Conservation (phyloP, 2,113 vertebrate genomes). For the Anas platyrhynchos region DNA sequence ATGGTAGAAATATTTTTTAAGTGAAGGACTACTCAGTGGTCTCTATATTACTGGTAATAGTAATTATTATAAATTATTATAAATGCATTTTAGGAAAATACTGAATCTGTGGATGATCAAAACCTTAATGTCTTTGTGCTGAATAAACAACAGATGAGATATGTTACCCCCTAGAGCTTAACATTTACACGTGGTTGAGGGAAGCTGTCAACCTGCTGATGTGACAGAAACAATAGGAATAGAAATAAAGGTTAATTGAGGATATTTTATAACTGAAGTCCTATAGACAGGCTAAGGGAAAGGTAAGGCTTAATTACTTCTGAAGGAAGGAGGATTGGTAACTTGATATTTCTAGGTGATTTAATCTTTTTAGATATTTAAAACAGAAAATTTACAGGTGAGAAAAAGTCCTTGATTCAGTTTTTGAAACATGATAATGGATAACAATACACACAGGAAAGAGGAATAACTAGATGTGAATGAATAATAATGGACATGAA, state of each 20-base stretch:
- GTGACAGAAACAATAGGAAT: background rate
- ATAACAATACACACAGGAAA: background rate
- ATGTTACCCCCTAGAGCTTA: background rate
- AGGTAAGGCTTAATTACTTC: background rate
- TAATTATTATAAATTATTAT: background rate
- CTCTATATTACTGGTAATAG: background rate
- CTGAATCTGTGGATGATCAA: background rate
- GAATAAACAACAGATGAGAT: background rate
- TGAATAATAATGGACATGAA: background rate
- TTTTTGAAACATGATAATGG: background rate
- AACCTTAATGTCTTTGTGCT: background rate
- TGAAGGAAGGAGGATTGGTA: background rate
- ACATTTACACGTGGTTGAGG: background rate
- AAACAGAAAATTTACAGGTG: background rate
- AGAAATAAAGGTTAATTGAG: background rate
- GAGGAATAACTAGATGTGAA: background rate
- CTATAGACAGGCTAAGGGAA: background rate
- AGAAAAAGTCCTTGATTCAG: background rate
- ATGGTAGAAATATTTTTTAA: background rate
- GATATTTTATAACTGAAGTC: background rate
- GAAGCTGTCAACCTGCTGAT: background rate
- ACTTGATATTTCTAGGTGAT: background rate
- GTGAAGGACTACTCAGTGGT: background rate
- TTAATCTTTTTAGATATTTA: background rate
- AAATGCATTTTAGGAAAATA: background rate